A percentile compares a stretch with the other conserved stretches of the same genome.
Evolutionary conservation across 2,113 vertebrate genomes (phyloP).

Genomic region (Thryonomys swinderianus): DNA sequence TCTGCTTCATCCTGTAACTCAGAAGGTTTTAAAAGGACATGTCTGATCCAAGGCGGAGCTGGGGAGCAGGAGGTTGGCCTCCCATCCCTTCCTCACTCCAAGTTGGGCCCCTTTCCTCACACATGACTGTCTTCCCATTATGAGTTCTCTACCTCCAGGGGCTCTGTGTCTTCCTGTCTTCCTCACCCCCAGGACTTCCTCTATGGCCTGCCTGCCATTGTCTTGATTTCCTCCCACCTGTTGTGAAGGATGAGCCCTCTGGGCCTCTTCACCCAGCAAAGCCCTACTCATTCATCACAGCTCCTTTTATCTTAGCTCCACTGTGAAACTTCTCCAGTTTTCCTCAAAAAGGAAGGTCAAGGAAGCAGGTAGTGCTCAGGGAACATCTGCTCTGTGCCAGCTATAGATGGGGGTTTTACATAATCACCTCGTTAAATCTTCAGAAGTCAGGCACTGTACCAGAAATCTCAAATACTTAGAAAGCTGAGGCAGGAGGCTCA

Average conservation of each 20-base stretch:
- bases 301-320: neutral
- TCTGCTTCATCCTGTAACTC: conserved; percentile 1
- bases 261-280: neutral
- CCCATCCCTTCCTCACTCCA: neutral
- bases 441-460: neutral
- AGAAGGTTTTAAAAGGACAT: conserved; percentile 47
- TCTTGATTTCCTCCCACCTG: neutral
- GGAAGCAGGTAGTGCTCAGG: neutral
- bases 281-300: neutral
- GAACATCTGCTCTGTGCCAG: neutral
- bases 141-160: neutral
- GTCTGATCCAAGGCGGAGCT: conserved; percentile 7
- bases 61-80: neutral
- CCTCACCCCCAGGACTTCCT: neutral
- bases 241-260: neutral
- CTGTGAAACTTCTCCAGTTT: conserved; percentile 17
- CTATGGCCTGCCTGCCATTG: neutral
- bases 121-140: neutral
- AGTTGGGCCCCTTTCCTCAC: neutral
- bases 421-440: conserved; percentile 26
- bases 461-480: neutral
- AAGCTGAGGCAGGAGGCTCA: neutral
- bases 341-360: conserved; percentile 13
- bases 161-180: neutral
- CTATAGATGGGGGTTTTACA: neutral